Percentiles rank a stretch among this genome's conserved stretches.
phyloP scores from a whole-genome alignment of 2,113 vertebrate species.

The Dicentrarchus labrax region DNA sequence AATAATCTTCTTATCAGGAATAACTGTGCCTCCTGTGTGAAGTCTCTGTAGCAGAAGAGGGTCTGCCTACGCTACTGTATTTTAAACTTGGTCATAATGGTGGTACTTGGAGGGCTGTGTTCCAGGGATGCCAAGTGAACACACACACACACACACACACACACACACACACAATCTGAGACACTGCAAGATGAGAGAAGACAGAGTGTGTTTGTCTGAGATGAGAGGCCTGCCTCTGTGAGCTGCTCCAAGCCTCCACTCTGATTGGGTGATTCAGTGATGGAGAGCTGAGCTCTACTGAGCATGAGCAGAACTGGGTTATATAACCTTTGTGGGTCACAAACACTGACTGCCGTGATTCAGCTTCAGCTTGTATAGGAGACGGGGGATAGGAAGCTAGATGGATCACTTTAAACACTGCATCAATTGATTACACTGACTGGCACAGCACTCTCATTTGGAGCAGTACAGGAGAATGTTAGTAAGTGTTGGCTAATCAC shows the following conservation, averaged over 20 bases:
- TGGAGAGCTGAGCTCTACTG: slow-evolving; percentile 54
- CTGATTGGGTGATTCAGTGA: slow-evolving; percentile 60
- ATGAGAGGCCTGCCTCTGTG: slow-evolving; percentile 34
- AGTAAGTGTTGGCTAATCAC: too few relatives aligned
- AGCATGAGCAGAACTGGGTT: slow-evolving; percentile 76
- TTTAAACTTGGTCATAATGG: too few relatives aligned
- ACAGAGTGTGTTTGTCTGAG: slow-evolving; percentile 29
- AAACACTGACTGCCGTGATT: slow-evolving; percentile 25
- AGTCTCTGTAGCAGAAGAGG: too few relatives aligned
- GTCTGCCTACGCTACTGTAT: too few relatives aligned
- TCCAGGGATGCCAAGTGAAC: too few relatives aligned
- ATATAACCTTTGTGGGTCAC: slow-evolving; percentile 77
- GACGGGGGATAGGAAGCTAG: neutral
- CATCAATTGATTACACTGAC: neutral
- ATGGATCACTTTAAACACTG: neutral
- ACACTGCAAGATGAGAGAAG: slow-evolving; percentile 4
- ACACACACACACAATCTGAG: neutral
- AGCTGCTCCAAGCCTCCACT: slow-evolving; percentile 13
- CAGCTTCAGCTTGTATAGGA: neutral
- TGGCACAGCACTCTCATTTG: neutral
- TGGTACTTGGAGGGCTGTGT: too few relatives aligned
- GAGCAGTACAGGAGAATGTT: neutral
- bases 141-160: too few relatives aligned
- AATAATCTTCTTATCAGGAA: too few relatives aligned
- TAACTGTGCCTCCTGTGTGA: too few relatives aligned